These are phyloP conservation scores for Anisognathus igniventris DNA, from an alignment of 2,797 vertebrate species.

Conservation along the genomic window DNA sequence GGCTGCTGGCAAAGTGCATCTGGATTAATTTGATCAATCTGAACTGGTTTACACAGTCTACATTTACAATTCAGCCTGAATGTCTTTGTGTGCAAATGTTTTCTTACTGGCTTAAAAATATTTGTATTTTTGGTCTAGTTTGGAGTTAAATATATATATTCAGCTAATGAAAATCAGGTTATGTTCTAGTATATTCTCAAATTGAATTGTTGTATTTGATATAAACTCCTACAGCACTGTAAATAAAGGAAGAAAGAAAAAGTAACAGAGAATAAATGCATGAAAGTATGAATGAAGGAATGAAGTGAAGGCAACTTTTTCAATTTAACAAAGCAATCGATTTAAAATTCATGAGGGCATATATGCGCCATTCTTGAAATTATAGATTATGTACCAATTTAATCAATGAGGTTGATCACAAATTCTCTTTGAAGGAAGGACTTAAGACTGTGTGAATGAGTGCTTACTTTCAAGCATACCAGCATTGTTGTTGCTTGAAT, in stretches of 20 bases:
- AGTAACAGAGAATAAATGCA: not conserved
- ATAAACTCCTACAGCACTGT: not conserved
- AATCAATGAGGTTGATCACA: not conserved
- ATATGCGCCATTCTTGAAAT: not conserved
- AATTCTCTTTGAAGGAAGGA: not conserved
- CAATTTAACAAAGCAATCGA: not conserved
- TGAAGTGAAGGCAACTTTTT: not conserved
- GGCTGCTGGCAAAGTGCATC: not conserved
- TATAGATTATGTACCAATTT: not conserved
- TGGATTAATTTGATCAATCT: not conserved
- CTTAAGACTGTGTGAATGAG: not conserved
- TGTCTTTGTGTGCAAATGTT: not conserved
- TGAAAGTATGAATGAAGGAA: not conserved
- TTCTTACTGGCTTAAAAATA: not conserved
- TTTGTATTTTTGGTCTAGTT: not conserved
- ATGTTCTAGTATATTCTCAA: not conserved
- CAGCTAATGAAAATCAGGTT: not conserved
- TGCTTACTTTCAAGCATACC: not conserved
- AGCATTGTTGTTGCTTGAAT: not conserved
- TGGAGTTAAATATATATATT: not conserved
- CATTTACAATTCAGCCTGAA: not conserved
- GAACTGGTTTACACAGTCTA: not conserved
- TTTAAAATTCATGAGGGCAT: not conserved
- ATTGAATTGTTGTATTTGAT: not conserved
- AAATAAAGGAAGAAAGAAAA: not conserved